Conservation (phyloP, 1,140 invertebrate genomes). For the Eulimnadia texana region DNA sequence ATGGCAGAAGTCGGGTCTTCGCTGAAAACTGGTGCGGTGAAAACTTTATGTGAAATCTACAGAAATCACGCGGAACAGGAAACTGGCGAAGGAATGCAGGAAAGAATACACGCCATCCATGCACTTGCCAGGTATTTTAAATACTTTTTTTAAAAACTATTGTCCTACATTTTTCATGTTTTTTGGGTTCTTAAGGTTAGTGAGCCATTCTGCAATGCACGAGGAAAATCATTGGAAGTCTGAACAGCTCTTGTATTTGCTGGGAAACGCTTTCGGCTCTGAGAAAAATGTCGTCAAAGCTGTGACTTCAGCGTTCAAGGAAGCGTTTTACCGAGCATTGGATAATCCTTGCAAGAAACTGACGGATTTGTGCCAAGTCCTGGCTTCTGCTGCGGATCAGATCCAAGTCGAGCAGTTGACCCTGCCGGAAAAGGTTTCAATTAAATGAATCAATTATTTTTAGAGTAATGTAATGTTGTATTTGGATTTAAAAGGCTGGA, state of each 20-base stretch:
- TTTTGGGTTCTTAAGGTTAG: constrained; percentile 31
- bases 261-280: constrained; percentile 36
- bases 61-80: constrained; percentile 36
- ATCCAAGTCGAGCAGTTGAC: not conserved
- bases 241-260: constrained; percentile 44
- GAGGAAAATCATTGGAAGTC: constrained; percentile 46
- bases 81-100: constrained; percentile 45
- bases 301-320: constrained; percentile 18
- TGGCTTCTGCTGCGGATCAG: constrained; percentile 3
- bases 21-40: constrained; percentile 41
- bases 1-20: constrained; percentile 42
- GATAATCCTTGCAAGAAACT: constrained; percentile 18
- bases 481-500: not conserved
- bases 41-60: constrained; percentile 42
- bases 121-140: constrained; percentile 35
- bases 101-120: constrained; percentile 47
- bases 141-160: not conserved
- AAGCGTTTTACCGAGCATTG: constrained; percentile 16
- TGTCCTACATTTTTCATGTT: constrained; percentile 2
- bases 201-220: constrained; percentile 41
- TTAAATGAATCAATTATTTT: not conserved
- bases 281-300: constrained; percentile 39
- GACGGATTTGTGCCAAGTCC: constrained; percentile 8
- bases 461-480: not conserved
- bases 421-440: not conserved